Base-by-base conservation (phyloP, 2,797 vertebrate genomes). In the Sebastes melanostomus region DNA sequence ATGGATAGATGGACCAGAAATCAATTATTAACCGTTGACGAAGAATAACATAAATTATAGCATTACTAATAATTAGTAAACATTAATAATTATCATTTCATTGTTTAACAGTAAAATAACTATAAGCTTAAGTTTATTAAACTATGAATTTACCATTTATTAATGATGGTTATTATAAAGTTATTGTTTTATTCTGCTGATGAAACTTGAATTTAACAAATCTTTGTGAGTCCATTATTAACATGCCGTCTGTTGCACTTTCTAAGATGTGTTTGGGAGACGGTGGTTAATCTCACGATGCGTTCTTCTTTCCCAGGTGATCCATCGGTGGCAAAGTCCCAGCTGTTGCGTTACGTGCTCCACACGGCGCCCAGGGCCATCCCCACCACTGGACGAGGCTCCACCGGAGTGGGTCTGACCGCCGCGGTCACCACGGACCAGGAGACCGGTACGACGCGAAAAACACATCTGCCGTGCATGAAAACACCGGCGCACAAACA, bases 361-460 rank as follows among this genome's bases (percentile, higher is more conserved):
- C 95, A 96, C 91, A 97, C 97, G 0, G 98, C 98, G 0, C 98
- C 98, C 55, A 95, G 98, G 0, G 98, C 98, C 72, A 98, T 99
- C 81, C 90, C 98, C 74, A 99, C 98, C 78, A 99, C 98, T 0
- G 98, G 98, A 20, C 94, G 98, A 24, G 98, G 98, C 22, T 99
- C 98, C 8, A 97, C 98, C 0, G 98, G 98, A 0, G 98, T 99
- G 3, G 98, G 98, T 78, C 93, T 99, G 75, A 99, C 98, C 0
- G 98, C 98, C 0, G 98, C 98, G 0, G 97, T 99, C 87, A 99
- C 98, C 87, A 98, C 97, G 0, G 98, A 99, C 90, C 98, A 97
- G 87, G 98, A 99, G 92, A 99, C 98, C 0, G 98, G 98, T 99
- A 93, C 0, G 91, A 18, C 29, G 0, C 52, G 10, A 16, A 50